Base-by-base conservation (phyloP, 2,888 invertebrate species). In the Yponomeuta evonymella region DNA sequence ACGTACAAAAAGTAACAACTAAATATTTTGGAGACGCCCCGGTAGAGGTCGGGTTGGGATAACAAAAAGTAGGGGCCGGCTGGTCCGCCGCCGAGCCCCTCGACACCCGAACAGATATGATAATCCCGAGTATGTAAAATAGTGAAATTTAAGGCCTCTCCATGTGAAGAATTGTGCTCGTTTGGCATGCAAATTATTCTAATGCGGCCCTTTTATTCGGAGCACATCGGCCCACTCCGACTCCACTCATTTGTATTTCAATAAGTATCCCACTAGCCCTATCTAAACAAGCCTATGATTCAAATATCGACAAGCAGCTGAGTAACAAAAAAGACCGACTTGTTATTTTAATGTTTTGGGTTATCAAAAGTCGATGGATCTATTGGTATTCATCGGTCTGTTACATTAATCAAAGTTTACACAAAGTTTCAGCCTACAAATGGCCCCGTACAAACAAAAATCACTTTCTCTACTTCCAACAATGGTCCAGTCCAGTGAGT, bases 41-140 rank as follows among this genome's bases (percentile, higher is more conserved):
- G 88, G 89, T 89, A 87, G 88, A 89, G 89, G 89, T 83, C 83
- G 90, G 89, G 88, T 86, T 82, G 84, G 86, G 86, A 83, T 84
- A 88, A 83, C 90, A 91, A 91, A 92, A 92, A 92, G 85, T 85
- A 82, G 85, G 89, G 86, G 78, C 81, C 78, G 79, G 72, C 75
- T 73, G 75, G 73, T 76, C 70, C 75, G 76, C 70, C 75, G 74
- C 3, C 43, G 79, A 84, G 84, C 81, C 84, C 83, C 83, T 79
- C 81, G 78, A 85, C 85, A 83, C 88, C 86, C 89, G 86, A 79
- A 79, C 87, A 88, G 90, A 90, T 91, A 92, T 92, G 91, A 90
- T 92, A 90, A 91, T 90, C 90, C 89, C 85, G 79, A 87, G 87
- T 90, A 92, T 91, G 90, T 90, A 92, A 91, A 92, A 90, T 92